Percentiles rank a stretch among this genome's conserved stretches.
These are phyloP conservation scores for Oxyteleia sp. DNA, from an alignment of 2,888 invertebrate species.

Conservation along the genomic window DNA sequence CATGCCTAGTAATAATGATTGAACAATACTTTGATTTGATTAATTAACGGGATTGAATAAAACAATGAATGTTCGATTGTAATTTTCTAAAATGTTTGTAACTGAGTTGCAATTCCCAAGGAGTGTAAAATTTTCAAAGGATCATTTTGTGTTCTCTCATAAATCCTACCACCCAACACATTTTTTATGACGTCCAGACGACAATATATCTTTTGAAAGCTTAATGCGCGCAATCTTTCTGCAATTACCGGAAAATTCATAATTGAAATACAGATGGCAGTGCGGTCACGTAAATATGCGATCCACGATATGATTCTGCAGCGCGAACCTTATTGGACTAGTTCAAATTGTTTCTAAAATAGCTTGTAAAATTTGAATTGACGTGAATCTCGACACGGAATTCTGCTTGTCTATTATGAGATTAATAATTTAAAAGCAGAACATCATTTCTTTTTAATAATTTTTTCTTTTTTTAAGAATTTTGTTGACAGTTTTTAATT, in stretches of 20 bases:
- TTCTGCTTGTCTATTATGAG: too few relatives aligned
- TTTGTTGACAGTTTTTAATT: too few relatives aligned
- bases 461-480: too few relatives aligned
- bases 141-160: neutral
- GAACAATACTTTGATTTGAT: too few relatives aligned
- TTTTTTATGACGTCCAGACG: constrained; percentile 2
- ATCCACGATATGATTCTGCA: neutral
- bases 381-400: too few relatives aligned
- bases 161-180: neutral
- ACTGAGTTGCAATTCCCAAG: neutral
- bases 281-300: constrained; percentile 6
- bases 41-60: neutral
- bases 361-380: too few relatives aligned
- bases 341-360: neutral
- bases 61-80: neutral
- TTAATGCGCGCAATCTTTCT: constrained; percentile 6
- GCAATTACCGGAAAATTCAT: constrained; percentile 1
- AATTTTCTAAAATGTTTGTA: neutral
- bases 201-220: constrained; percentile 2
- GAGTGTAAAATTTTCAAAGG: neutral
- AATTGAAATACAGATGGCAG: constrained; percentile 5
- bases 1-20: too few relatives aligned
- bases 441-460: too few relatives aligned
- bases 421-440: too few relatives aligned
- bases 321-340: neutral